Conservation (phyloP, 1,140 invertebrate genomes). For the Aphaenogaster rudis region DNA sequence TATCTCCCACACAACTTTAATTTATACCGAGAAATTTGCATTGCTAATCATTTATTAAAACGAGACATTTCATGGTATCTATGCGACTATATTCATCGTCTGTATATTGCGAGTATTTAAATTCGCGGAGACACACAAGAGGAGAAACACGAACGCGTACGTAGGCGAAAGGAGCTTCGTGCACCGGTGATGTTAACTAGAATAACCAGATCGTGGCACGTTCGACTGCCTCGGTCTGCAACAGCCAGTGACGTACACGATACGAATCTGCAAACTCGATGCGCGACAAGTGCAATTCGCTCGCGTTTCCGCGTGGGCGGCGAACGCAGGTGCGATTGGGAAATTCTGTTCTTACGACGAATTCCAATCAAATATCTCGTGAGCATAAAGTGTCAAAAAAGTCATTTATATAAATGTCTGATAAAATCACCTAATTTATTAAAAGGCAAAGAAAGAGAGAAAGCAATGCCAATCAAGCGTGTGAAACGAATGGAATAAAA, state of each 20-base stretch:
- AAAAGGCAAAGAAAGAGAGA: background rate
- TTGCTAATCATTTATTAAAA: conserved; percentile 30
- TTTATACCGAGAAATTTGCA: background rate
- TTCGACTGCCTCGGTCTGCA: conserved; percentile 60
- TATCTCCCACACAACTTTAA: background rate
- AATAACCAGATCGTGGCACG: conserved; percentile 74
- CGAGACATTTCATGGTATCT: background rate
- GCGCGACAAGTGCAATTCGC: conserved; percentile 34
- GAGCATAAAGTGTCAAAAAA: background rate
- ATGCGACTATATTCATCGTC: background rate
- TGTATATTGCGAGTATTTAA: conserved; percentile 20
- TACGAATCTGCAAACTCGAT: conserved; percentile 46
- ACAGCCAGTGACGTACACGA: conserved; percentile 67
- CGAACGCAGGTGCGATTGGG: background rate
- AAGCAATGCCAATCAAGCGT: background rate
- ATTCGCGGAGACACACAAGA: conserved; percentile 21
- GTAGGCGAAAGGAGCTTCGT: conserved; percentile 73
- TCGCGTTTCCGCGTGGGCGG: conserved; percentile 30
- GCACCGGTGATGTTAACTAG: conserved; percentile 72
- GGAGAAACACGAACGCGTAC: conserved; percentile 57
- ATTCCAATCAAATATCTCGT: background rate
- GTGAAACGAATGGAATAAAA: background rate
- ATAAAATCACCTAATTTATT: background rate
- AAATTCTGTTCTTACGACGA: background rate
- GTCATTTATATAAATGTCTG: background rate